Conservation (phyloP, 2,888 invertebrate species). For the Perizoma flavofasciatum region DNA sequence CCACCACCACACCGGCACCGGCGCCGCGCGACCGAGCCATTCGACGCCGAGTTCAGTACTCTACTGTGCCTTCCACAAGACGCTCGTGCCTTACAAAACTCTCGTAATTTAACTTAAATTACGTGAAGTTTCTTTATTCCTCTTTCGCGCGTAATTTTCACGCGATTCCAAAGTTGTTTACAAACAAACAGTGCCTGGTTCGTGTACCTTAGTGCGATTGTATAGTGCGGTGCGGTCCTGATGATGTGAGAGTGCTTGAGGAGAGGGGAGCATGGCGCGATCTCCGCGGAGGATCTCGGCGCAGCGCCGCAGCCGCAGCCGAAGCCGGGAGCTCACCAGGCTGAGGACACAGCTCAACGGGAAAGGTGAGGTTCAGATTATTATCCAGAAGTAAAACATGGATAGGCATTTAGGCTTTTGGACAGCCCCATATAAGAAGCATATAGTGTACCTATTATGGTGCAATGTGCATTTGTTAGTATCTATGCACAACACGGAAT, state of each 20-base stretch:
- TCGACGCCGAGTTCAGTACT: slow-evolving; percentile 46
- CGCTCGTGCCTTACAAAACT: slow-evolving; percentile 59
- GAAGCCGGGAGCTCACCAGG: slow-evolving; percentile 67
- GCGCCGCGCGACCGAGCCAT: slow-evolving; percentile 28
- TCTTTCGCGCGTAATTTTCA: slow-evolving; percentile 11
- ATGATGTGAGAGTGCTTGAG: slow-evolving; percentile 31
- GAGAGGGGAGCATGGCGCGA: slow-evolving; percentile 62
- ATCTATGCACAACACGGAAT: no score
- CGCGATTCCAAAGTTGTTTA: slow-evolving; percentile 33
- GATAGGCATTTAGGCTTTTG: no score
- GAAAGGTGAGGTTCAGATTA: slow-evolving; percentile 58
- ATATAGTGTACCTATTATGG: no score
- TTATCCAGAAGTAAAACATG: neutral
- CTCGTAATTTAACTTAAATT: slow-evolving; percentile 33
- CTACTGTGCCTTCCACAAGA: slow-evolving; percentile 61
- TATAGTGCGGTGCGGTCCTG: slow-evolving; percentile 5
- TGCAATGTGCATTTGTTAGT: no score
- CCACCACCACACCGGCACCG: slow-evolving; percentile 30
- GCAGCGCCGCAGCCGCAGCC: slow-evolving; percentile 66
- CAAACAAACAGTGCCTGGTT: slow-evolving; percentile 31
- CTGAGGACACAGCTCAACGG: slow-evolving; percentile 69
- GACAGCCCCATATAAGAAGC: no score
- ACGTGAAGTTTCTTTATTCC: slow-evolving; percentile 30
- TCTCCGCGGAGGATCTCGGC: slow-evolving; percentile 71
- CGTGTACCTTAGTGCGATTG: neutral